Evolutionary conservation across 2,797 vertebrate genomes (phyloP), one percentile per base, ranked within the genome.

Genomic region (Hafferia zeledoni): DNA sequence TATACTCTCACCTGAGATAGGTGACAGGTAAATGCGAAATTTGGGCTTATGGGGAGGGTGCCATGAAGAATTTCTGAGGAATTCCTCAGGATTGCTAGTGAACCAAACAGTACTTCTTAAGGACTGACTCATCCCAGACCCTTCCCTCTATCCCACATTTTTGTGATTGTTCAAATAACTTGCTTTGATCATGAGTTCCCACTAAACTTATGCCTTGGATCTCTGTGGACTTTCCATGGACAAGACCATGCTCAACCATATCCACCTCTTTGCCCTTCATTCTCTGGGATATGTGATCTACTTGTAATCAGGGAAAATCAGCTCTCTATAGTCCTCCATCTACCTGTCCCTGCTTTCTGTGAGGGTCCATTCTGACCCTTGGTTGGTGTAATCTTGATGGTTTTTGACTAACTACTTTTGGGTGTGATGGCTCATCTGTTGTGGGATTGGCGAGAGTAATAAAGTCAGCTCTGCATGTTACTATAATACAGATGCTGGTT

Each of bases 1-100:
- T 75, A 28, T 37, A 9, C 8, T 61, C 41, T 63, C 64, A 50
- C 27, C 27, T 69, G 53, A 83, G 41, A 7, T 5, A n/a, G 37
- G 25, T 37, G 14, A 13, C 25, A 31, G 10, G 14, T 53, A 57
- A 86, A 78, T 0, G 0, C 0, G 0, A 9, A 46, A 14, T 59
- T 44, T 71, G 55, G 47, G 2, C 16, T 78, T 81, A 31, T 1
- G 9, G 13, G 52, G 22, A 43, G 15, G 8, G 3, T 80, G 17
- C 17, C 16, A 17, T 5, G 43, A 53, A 55, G 17, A 88, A 63
- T 49, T 67, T 25, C 43, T 72, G 75, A 86, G 44, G 11, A 55
- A n/a, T 65, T 65, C 50, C 41, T 90, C 20, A 23, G 25, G 39
- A 8, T 47, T 71, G n/a, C 27, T 64, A 14, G 24, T 50, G 77